Conservation (phyloP, 2,797 vertebrate species). For the Hapalemur alaotrensis region DNA sequence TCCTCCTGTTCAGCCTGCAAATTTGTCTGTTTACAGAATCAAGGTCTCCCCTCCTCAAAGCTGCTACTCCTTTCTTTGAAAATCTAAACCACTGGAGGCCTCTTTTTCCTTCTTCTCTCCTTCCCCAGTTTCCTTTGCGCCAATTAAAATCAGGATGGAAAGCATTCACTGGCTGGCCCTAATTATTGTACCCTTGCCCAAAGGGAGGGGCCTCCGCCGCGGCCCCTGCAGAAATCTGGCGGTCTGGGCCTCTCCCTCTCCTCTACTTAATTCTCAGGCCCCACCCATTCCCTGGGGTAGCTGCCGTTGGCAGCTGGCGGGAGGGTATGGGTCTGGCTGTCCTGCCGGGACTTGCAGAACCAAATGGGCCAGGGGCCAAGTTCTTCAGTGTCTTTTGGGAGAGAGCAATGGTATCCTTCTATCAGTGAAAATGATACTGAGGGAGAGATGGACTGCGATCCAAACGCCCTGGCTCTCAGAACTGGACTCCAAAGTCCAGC, state of each 20-base stretch:
- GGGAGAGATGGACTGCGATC: not conserved
- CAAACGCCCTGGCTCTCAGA: not conserved
- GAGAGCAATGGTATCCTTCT: not conserved
- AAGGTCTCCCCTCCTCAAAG: not conserved
- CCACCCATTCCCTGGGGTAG: not conserved
- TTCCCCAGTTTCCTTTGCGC: slow-evolving; percentile 36
- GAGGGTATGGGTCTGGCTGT: not conserved
- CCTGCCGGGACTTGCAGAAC: not conserved
- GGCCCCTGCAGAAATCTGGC: not conserved
- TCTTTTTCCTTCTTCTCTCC: not conserved
- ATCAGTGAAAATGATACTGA: not conserved
- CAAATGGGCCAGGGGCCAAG: not conserved
- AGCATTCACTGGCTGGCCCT: slow-evolving; percentile 32
- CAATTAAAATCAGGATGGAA: slow-evolving; percentile 58
- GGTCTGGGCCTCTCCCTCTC: slow-evolving; percentile 24
- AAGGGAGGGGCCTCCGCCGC: not conserved
- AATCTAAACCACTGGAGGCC: not conserved
- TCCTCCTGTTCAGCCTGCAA: not conserved
- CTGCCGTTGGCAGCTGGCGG: not conserved
- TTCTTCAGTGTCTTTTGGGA: not conserved
- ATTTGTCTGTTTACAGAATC: not conserved
- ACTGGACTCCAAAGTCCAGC: not conserved
- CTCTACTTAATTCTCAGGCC: not conserved
- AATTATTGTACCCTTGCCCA: slow-evolving; percentile 13
- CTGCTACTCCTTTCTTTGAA: not conserved